A percentile compares a stretch with the other conserved stretches of the same genome.
Evolutionary conservation across 2,797 vertebrate genomes (phyloP).

Genomic region (Gobio occitaniae): DNA sequence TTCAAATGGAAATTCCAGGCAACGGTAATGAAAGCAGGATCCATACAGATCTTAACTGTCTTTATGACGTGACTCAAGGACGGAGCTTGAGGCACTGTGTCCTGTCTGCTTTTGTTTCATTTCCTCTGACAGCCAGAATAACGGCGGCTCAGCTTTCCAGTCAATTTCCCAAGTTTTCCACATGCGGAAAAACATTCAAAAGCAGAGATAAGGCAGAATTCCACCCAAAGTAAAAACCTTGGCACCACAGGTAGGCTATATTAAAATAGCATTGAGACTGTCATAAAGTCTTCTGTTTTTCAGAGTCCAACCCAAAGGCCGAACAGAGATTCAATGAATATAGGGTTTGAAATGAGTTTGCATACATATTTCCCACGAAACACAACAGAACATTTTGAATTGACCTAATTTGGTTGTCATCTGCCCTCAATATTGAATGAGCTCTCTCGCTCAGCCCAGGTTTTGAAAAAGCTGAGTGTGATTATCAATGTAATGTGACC

Average conservation of each 20-base stretch:
- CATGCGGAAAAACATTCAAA: slow-evolving; percentile 25
- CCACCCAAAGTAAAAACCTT: not conserved
- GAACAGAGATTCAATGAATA: not conserved
- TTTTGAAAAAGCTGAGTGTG: slow-evolving; percentile 20
- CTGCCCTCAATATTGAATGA: slow-evolving; percentile 12
- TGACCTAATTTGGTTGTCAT: slow-evolving; percentile 1
- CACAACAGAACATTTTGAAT: too few species aligned
- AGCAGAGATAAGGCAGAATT: slow-evolving; percentile 14
- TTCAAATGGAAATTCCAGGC: slow-evolving; percentile 37
- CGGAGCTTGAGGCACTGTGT: slow-evolving; percentile 13
- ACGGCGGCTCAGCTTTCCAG: slow-evolving; percentile 31
- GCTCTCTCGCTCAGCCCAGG: not conserved
- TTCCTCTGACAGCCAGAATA: slow-evolving; percentile 48
- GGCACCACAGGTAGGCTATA: not conserved
- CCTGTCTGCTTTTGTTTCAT: slow-evolving; percentile 49
- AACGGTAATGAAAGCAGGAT: slow-evolving; percentile 9
- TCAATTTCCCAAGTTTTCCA: slow-evolving; percentile 51
- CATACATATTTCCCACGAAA: not conserved
- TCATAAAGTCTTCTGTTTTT: slow-evolving; percentile 3
- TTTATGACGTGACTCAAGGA: slow-evolving; percentile 36
- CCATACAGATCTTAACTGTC: slow-evolving; percentile 4
- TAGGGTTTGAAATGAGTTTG: not conserved
- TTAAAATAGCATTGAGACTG: not conserved
- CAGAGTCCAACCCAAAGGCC: slow-evolving; percentile 5
- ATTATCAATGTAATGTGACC: slow-evolving; percentile 38